A percentile compares a stretch with the other conserved stretches of the same genome.
phyloP scores from a whole-genome alignment of 2,797 vertebrate species.

The Sebastes oblongus region DNA sequence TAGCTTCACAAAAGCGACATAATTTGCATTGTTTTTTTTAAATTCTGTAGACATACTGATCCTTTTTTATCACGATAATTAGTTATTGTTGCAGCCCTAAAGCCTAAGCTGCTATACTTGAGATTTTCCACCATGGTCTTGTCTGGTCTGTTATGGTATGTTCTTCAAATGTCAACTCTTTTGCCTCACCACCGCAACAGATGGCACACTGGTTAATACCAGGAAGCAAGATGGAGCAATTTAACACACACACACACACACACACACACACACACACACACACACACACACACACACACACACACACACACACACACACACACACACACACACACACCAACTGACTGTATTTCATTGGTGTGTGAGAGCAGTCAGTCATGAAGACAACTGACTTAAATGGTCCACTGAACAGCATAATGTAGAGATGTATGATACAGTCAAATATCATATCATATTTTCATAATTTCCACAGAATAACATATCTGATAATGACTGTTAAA shows the following conservation, averaged over 20 bases:
- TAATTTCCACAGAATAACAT: not conserved
- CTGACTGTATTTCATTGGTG: conserved; percentile 3
- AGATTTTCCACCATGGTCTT: conserved; percentile 13
- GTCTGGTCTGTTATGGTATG: conserved; percentile 26
- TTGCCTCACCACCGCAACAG: conserved; percentile 59
- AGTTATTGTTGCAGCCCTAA: not conserved
- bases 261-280: not conserved
- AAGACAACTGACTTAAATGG: not conserved
- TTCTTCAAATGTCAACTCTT: conserved; percentile 51
- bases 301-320: not conserved
- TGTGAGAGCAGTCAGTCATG: conserved; percentile 3
- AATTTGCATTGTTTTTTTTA: not conserved
- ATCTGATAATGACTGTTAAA: not conserved
- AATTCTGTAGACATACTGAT: not conserved
- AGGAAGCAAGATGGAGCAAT: conserved; percentile 32
- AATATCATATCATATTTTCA: not conserved
- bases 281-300: conserved; percentile 8
- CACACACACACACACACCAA: not conserved
- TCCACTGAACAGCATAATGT: not conserved
- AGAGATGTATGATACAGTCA: not conserved
- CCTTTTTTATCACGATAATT: not conserved
- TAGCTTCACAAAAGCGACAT: too few species aligned
- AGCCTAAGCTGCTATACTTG: not conserved
- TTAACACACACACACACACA: not conserved
- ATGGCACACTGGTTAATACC: conserved; percentile 61